A percentile compares a stretch with the other conserved stretches of the same genome.
These are phyloP conservation scores for Calosoma granatense DNA, from an alignment of 1,140 invertebrate genomes.

Conservation along the genomic window DNA sequence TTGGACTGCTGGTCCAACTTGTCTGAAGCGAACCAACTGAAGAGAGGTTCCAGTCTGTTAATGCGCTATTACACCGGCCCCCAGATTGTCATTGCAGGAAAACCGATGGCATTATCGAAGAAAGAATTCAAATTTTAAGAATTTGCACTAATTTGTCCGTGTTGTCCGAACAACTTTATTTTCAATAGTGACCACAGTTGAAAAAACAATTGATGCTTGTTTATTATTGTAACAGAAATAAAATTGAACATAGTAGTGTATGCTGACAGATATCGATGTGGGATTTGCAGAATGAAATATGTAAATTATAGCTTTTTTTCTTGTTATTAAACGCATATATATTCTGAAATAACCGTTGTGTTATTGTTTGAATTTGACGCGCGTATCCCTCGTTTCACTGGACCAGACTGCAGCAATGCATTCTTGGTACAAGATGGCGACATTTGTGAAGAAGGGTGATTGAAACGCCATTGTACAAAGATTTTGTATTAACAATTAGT, in stretches of 20 bases:
- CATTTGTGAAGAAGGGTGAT: not conserved
- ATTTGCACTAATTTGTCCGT: not conserved
- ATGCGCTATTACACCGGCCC: conserved; percentile 71
- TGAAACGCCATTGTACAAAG: conserved; percentile 4
- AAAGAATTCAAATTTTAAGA: not conserved
- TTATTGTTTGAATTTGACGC: not conserved
- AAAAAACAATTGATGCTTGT: not conserved
- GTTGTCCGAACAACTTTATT: not conserved
- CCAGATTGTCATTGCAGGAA: conserved; percentile 23
- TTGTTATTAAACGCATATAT: not conserved
- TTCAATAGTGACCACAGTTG: not conserved
- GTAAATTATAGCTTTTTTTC: not conserved
- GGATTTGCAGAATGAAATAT: not conserved
- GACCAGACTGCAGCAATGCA: no score
- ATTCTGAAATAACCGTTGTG: not conserved
- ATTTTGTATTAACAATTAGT: not conserved
- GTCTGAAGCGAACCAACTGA: conserved; percentile 58
- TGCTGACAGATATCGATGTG: not conserved
- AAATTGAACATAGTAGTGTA: not conserved
- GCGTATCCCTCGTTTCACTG: no score
- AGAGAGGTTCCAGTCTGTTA: conserved; percentile 71
- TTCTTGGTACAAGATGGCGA: not conserved
- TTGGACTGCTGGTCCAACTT: conserved; percentile 69
- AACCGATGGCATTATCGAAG: conserved; percentile 15
- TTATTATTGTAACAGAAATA: not conserved